Base-by-base conservation (phyloP, 2,888 invertebrate species). In the Neoitamus cyanurus region DNA sequence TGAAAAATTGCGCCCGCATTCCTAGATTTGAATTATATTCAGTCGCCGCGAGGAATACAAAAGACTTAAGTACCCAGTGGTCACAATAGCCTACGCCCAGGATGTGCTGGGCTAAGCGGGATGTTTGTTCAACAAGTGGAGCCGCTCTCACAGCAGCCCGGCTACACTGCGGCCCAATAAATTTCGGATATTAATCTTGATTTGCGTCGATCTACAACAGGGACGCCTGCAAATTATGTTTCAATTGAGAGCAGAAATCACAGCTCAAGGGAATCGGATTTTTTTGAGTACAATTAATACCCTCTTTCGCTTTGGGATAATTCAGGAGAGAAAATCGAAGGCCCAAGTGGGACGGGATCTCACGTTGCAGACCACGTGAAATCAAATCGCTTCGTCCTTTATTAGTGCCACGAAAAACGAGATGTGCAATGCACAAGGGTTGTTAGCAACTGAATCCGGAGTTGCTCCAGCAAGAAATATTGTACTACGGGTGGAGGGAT, bases 91-190 rank as follows among this genome's bases (percentile, higher is more conserved):
- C 20, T 9, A 15, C 25, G 58, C 58, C 6, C 72, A 70, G 70
- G 70, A 83, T 83, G 72, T 72, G 84, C 15, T 36, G 58, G 37
- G 28, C 68, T 25, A 84, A 58, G 77, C 84, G 77, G 84, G 84
- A 84, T 84, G 77, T 84, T 84, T 84, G 84, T 84, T 84, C 75
- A 84, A 84, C 84, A 84, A 84, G 84, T 84, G 68, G 58, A 75
- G 15, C 3, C 77, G 68, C 69, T 73, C 20, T 58, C 58, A 58
- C 34, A 58, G 36, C 48, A 75, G 58, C 20, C 46, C 75, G 5
- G 34, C 25, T 31, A 15, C 34, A 31, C 48, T 72, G 15, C 42
- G 34, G 37, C 13, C 37, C 37, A 82, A 68, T 69, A 82, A 69
- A 34, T 69, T 82, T 34, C n/a, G 68, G 82, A 37, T 69, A 82